These are phyloP conservation scores for Malacoraja senta DNA, from an alignment of 2,797 vertebrate species.

Conservation along the genomic window DNA sequence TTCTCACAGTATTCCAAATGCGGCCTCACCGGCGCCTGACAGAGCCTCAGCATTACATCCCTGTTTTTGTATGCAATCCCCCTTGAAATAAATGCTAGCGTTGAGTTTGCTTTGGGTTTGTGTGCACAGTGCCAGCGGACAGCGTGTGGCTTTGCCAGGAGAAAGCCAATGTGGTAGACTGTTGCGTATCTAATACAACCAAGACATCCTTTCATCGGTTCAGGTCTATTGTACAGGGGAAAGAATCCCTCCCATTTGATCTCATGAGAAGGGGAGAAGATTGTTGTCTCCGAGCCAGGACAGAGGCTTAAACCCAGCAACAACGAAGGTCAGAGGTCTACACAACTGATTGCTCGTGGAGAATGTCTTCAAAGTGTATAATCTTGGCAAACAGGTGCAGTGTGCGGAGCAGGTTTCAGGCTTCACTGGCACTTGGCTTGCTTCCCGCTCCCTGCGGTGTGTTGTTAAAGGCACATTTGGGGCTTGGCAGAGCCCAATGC, in stretches of 20 bases:
- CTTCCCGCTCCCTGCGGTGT: conserved; percentile 24
- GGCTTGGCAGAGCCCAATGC: not conserved
- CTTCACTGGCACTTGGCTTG: conserved; percentile 21
- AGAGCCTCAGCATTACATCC: no score
- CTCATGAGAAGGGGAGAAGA: not conserved
- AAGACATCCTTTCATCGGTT: not conserved
- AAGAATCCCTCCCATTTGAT: not conserved
- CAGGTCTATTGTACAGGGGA: not conserved
- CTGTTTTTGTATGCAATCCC: no score
- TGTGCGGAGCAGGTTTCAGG: conserved; percentile 1
- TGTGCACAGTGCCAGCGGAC: not conserved
- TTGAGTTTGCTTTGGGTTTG: not conserved
- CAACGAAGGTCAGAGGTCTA: not conserved
- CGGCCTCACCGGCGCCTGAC: no score
- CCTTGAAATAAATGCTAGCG: no score
- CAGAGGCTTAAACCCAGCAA: not conserved
- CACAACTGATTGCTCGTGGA: not conserved
- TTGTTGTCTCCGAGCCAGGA: conserved; percentile 18
- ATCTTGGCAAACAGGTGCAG: conserved; percentile 31
- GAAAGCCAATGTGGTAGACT: not conserved
- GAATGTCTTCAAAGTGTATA: conserved; percentile 27
- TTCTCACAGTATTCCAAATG: no score
- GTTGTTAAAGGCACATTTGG: conserved; percentile 29
- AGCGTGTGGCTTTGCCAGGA: not conserved
- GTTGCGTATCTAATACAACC: not conserved